Evolutionary conservation across 2,888 invertebrate genomes (phyloP), one percentile per base, ranked within the genome.

Genomic region (Philaethria dido): DNA sequence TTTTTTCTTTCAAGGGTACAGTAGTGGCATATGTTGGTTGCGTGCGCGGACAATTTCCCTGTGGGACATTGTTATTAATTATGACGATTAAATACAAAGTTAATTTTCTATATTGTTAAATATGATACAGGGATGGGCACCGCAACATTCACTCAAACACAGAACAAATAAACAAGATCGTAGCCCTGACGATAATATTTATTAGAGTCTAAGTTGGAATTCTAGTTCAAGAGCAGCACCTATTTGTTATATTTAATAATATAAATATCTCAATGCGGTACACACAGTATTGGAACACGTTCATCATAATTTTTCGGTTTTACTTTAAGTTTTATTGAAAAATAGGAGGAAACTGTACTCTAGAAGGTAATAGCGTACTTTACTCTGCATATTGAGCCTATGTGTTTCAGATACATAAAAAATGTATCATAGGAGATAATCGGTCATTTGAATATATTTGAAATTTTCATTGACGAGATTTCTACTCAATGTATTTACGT

Each of bases 21-120:
- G 47, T 39, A 9, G 57, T 42, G 50, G 59, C 50, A 59, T 45
- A 48, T 33, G 66, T 33, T 29, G 33, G 44, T 72, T 48, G 74
- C 74, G 74, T 74, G 74, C 22, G 68, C 25, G 36, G 42, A 22
- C 68, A 55, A 57, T 59, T 55, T 64, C 59, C 75, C 70, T 72
- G 8, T 52, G 74, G 72, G 72, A 70, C 62, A 47, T 39, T 45
- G 62, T 71, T 57, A 72, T 74, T 74, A 72, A 75, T 75, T 75
- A 74, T 68, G 64, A 74, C 74, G 68, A 75, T 74, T 73, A 72
- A 70, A 72, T 45, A 57, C 59, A 67, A 71, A 71, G 69, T 71
- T 72, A 72, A 74, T 74, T 74, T 72, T 68, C 72, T 74, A 67
- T 68, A 68, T 69, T 68, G 72, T 67, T 65, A 72, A 66, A 62